Conservation (phyloP, 2,113 vertebrate genomes). For the Aepyceros melampus region DNA sequence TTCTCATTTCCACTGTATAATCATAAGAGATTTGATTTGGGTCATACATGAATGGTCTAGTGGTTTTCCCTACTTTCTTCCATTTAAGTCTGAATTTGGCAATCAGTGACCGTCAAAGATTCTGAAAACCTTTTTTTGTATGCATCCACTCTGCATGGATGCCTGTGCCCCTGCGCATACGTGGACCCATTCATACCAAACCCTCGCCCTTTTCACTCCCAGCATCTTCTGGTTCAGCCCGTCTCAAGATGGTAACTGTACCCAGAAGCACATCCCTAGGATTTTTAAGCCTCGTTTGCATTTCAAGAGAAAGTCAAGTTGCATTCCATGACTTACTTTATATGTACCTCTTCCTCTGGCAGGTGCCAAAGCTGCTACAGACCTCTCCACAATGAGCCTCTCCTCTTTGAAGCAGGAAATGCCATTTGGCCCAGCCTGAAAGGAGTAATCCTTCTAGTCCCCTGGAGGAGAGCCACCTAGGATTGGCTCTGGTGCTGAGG, state of each 20-base stretch:
- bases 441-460: neutral
- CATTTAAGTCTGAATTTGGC: no score
- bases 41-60: no score
- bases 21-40: no score
- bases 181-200: neutral
- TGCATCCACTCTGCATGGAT: neutral
- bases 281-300: neutral
- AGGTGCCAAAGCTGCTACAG: neutral
- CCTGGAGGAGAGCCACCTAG: neutral
- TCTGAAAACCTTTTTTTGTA: neutral
- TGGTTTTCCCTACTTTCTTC: no score
- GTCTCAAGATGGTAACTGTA: neutral
- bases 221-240: neutral
- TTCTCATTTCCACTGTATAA: no score
- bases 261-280: neutral
- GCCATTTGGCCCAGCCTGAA: conserved; percentile 28
- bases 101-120: neutral
- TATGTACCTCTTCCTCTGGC: conserved; percentile 14
- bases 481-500: neutral
- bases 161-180: neutral
- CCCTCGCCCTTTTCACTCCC: neutral
- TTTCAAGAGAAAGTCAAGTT: conserved; percentile 21
- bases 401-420: conserved; percentile 51
- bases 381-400: conserved; percentile 27
- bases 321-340: neutral